These are phyloP conservation scores for Cotesia chilonis DNA, from an alignment of 1,140 invertebrate genomes.

Conservation along the genomic window DNA sequence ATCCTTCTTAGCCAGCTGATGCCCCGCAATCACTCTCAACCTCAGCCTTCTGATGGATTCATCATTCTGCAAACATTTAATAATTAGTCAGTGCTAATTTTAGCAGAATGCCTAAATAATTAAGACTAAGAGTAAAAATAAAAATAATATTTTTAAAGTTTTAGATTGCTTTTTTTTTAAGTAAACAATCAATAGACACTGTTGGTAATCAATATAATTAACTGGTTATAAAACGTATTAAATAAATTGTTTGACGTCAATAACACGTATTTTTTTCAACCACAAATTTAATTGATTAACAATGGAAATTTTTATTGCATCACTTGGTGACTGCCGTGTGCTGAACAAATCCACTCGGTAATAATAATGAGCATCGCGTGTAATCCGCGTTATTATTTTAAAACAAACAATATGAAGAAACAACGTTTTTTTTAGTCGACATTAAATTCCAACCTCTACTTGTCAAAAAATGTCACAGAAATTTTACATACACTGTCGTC, in stretches of 20 bases:
- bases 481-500: conserved; percentile 60
- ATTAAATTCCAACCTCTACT: conserved; percentile 55
- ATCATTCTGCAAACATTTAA: conserved; percentile 71
- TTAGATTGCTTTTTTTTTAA: too few species aligned
- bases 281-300: not conserved
- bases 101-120: too few species aligned
- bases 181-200: too few species aligned
- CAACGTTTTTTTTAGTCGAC: conserved; percentile 21
- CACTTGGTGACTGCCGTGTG: too few species aligned
- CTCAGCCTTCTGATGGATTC: conserved; percentile 79
- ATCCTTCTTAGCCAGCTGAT: conserved; percentile 94
- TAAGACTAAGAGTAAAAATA: too few species aligned
- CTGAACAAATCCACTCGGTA: too few species aligned
- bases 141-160: too few species aligned
- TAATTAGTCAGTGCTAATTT: too few species aligned
- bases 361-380: not conserved
- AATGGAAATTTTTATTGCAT: not conserved
- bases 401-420: not conserved
- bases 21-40: conserved; percentile 85
- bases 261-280: not conserved
- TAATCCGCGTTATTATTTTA: not conserved
- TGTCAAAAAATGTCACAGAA: conserved; percentile 56
- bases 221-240: not conserved
- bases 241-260: conserved; percentile 28
- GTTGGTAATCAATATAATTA: conserved; percentile 5